A percentile compares a stretch with the other conserved stretches of the same genome.
Conservation (phyloP, 2,888 invertebrate species). For the Neoaliturus tenellus region DNA sequence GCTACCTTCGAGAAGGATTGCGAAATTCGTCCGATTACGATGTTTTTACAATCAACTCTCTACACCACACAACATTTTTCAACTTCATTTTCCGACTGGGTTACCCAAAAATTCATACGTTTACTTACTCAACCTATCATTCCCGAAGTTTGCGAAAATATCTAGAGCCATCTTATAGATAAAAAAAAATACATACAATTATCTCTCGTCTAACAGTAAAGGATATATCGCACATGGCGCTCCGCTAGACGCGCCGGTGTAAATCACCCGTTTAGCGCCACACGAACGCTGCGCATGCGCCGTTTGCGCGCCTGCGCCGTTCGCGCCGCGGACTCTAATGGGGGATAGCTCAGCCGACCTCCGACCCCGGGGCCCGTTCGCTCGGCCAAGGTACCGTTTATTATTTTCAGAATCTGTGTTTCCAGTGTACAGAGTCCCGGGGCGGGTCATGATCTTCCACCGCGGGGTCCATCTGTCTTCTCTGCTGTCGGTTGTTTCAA, state of each 20-base stretch:
- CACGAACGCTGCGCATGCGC: background rate
- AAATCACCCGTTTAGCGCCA: background rate
- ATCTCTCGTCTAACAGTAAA: no score
- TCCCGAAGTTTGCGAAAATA: no score
- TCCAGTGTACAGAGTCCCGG: background rate
- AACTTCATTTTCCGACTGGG: no score
- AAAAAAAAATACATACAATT: no score
- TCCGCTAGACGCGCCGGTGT: background rate
- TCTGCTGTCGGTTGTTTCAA: background rate
- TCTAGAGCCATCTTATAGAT: no score
- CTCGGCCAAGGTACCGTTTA: slow-evolving; percentile 39
- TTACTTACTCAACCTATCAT: no score
- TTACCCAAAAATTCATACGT: no score
- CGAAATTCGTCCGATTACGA: no score
- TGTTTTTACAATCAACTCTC: no score
- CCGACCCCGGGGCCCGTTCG: background rate
- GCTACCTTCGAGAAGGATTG: no score
- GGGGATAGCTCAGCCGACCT: background rate
- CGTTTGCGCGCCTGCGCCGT: background rate
- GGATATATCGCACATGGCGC: no score
- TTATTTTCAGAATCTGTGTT: slow-evolving; percentile 34
- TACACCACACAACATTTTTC: no score
- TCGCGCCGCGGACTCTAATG: slow-evolving; percentile 4
- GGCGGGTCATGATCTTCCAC: background rate
- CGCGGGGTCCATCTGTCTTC: background rate